Conservation (phyloP, 2,888 invertebrate species). For the Pristionchus mayeri region DNA sequence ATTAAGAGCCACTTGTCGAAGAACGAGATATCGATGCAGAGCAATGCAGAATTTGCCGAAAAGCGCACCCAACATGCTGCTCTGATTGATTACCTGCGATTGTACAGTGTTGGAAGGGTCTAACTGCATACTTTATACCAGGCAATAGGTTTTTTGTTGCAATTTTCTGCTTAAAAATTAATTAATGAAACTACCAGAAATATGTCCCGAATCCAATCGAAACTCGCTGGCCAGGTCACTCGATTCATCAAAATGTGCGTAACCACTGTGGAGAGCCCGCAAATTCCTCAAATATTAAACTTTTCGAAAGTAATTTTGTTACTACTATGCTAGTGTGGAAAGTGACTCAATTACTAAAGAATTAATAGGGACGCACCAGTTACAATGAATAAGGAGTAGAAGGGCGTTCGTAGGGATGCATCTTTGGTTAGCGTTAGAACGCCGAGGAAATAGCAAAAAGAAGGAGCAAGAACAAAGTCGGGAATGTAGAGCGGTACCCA, state of each 20-base stretch:
- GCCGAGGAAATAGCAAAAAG: background rate
- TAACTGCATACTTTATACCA: too few relatives aligned
- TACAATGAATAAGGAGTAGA: background rate
- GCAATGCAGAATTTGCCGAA: background rate
- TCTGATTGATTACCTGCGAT: background rate
- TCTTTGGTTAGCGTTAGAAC: background rate
- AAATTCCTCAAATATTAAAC: background rate
- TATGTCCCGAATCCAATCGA: background rate
- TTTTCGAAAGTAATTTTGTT: background rate
- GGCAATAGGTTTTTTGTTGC: too few relatives aligned
- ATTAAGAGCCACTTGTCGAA: background rate
- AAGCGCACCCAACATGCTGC: background rate
- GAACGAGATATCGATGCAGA: background rate
- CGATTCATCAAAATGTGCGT: constrained; percentile 13
- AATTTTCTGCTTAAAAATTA: too few relatives aligned
- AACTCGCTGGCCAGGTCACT: background rate
- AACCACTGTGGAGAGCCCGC: background rate
- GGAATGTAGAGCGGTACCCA: background rate
- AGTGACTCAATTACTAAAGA: background rate
- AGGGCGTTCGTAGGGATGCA: background rate
- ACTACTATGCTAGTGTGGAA: background rate
- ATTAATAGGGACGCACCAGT: background rate
- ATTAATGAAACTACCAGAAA: too few relatives aligned
- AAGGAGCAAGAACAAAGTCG: background rate
- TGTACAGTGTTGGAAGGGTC: background rate